Evolutionary conservation across 1,140 invertebrate genomes (phyloP).

Genomic region (Anoplolepis gracilipes): DNA sequence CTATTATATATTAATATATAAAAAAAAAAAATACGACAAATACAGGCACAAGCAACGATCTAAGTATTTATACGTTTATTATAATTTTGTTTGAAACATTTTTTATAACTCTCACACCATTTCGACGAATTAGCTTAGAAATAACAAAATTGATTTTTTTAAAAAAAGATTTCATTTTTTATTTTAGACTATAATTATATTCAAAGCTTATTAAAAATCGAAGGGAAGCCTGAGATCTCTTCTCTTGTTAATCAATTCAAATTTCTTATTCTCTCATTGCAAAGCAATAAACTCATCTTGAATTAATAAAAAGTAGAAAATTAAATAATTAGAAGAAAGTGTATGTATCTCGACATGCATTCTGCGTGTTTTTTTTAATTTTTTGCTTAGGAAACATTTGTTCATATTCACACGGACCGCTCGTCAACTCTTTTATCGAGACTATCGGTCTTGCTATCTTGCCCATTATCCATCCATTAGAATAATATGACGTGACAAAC

Average conservation of each 20-base stretch:
- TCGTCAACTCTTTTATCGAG: background rate
- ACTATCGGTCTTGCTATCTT: conserved; percentile 5
- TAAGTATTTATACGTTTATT: too few relatives aligned
- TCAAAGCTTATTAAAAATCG: too few relatives aligned
- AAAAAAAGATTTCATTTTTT: too few relatives aligned
- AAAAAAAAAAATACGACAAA: too few relatives aligned
- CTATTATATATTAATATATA: too few relatives aligned
- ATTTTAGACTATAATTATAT: too few relatives aligned
- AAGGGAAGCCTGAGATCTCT: too few relatives aligned
- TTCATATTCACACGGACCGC: background rate
- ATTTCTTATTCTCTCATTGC: background rate
- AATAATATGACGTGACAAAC: background rate
- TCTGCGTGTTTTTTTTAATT: background rate
- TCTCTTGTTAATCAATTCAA: background rate
- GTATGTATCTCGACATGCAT: background rate
- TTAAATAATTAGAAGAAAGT: background rate
- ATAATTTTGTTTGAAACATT: too few relatives aligned
- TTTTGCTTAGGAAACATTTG: background rate
- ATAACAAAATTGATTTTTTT: too few relatives aligned
- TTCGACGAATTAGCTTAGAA: too few relatives aligned
- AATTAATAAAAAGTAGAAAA: background rate
- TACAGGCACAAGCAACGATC: too few relatives aligned
- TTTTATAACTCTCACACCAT: too few relatives aligned
- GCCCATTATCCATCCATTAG: background rate
- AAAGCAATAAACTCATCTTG: background rate